Base-by-base conservation (phyloP, 2,888 invertebrate genomes). In the Lamproptera curius region DNA sequence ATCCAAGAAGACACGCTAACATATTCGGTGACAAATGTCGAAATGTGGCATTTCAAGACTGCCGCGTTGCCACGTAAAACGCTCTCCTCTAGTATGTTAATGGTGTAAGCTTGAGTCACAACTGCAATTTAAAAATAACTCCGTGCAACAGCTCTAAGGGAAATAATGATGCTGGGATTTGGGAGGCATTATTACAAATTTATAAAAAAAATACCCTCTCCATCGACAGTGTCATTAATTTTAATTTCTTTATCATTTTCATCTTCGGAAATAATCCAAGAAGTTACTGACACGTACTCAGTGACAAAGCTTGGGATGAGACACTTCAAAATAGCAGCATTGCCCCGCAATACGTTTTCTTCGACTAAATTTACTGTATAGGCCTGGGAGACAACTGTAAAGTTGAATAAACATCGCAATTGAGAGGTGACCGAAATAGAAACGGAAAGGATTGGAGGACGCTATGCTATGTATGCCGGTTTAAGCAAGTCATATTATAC, bases 31-130 rank as follows among this genome's bases (percentile, higher is more conserved):
- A 96, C 95, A 86, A 96, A 96, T 79, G 95, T 95, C 63, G 96
- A 96, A 80, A 96, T 95, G 88, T 95, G 95, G 89, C 96, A 96
- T 91, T 96, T 96, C 70, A 96, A 90, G 79, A 96, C 93, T 63
- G 94, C 96, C 61, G 95, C 93, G 83, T 97, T 97, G 69, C 96
- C 96, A 70, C 94, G 92, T 67, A 96, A 90, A 55, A 96, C 95
- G 83, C 95, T 95, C 82, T 96, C 96, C 79, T 96, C 96, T 94
- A 96, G 93, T 67, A 96, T 92, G 89, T 96, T 96, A 63, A 95
- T 93, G 64, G 92, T 93, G 87, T 95, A 97, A 58, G 91, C 91
- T 90, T 96, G 96, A 66, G 94, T 92, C 63, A 97, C 96, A 84
- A 96, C 96, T 97, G 92, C 50, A 89, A 80, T 63, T 50, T 72